These are phyloP conservation scores for Heliconius charithonia DNA, from an alignment of 2,888 invertebrate genomes.

Conservation along the genomic window DNA sequence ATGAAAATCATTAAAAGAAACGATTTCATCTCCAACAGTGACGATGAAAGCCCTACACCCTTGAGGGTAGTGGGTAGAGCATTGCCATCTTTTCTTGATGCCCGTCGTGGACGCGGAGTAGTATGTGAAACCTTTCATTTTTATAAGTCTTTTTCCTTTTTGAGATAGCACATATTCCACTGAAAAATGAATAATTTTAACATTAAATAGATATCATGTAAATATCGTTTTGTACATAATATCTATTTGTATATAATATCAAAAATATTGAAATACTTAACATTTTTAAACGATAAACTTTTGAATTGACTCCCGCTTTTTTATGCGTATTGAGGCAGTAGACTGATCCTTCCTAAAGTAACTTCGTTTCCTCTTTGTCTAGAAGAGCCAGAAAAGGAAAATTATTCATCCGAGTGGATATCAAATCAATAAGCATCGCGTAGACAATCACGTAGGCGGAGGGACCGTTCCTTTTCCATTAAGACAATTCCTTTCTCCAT, in stretches of 20 bases:
- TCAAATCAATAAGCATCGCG: no score
- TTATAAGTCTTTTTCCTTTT: conserved; percentile 48
- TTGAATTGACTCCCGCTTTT: no score
- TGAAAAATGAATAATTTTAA: conserved; percentile 37
- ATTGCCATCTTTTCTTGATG: conserved; percentile 49
- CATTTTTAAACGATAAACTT: neutral
- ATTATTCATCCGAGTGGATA: no score
- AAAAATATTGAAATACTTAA: no score
- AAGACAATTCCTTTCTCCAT: no score
- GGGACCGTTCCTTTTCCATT: no score
- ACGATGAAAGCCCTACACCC: conserved; percentile 50
- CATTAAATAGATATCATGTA: conserved; percentile 9
- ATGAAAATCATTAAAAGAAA: conserved; percentile 40
- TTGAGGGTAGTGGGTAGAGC: conserved; percentile 51
- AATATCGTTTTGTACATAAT: neutral
- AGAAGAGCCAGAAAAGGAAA: no score
- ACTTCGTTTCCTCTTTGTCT: no score
- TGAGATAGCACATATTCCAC: conserved; percentile 48
- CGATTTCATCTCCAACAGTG: conserved; percentile 39
- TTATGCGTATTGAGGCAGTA: no score
- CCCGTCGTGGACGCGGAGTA: conserved; percentile 34
- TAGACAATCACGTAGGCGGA: no score
- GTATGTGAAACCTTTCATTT: conserved; percentile 49
- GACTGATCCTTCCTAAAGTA: no score
- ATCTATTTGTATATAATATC: no score